Evolutionary conservation across 2,113 vertebrate species (phyloP).

Genomic region (Varanus komodoensis): DNA sequence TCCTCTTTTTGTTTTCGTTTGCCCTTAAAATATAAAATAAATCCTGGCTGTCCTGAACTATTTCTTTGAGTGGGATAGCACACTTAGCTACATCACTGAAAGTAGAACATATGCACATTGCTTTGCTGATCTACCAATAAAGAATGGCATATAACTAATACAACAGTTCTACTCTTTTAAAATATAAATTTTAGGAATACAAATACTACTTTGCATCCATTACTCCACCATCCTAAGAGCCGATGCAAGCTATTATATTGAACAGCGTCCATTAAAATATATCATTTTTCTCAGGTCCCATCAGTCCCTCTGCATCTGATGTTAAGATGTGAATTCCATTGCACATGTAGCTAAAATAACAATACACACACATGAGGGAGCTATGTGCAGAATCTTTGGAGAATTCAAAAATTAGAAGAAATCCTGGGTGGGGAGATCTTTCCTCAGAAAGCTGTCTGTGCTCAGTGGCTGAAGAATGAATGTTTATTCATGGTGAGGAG

Average conservation of each 20-base stretch:
- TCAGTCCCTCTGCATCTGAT: too few species aligned
- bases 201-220: not conserved
- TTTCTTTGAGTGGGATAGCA: not conserved
- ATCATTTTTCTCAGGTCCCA: not conserved
- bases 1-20: not conserved
- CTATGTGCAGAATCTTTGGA: too few species aligned
- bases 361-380: too few species aligned
- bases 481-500: not conserved
- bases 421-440: too few species aligned
- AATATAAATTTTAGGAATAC: conserved; percentile 2
- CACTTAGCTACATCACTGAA: not conserved
- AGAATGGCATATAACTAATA: conserved; percentile 15
- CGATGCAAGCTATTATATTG: not conserved
- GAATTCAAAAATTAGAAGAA: too few species aligned
- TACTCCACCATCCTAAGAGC: not conserved
- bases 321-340: too few species aligned
- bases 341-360: too few species aligned
- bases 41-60: not conserved
- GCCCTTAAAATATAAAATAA: not conserved
- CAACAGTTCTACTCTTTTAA: conserved; percentile 33
- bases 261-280: not conserved
- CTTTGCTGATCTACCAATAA: conserved; percentile 13
- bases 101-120: not conserved
- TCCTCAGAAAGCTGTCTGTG: too few species aligned
- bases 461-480: too few species aligned